Base-by-base conservation (phyloP, 1,140 invertebrate genomes). In the Orussus abietinus region DNA sequence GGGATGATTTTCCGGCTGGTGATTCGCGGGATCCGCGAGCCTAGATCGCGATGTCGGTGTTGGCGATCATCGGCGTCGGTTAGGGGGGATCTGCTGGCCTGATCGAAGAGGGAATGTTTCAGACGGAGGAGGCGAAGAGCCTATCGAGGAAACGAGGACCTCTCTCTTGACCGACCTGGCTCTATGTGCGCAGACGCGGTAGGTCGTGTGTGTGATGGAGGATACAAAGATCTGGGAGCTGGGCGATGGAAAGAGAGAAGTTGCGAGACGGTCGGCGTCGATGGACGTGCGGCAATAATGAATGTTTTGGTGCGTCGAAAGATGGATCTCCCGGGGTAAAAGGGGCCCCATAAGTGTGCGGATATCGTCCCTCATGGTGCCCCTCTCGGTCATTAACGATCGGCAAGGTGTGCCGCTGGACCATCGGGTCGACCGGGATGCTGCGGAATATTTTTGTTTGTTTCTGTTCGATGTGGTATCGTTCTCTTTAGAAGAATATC, bases 1-100 rank as follows among this genome's bases (percentile, higher is more conserved):
- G n/a, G n/a, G n/a, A n/a, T n/a, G n/a, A n/a, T n/a, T n/a, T n/a
- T n/a, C n/a, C n/a, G n/a, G n/a, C n/a, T n/a, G n/a, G n/a, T n/a
- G n/a, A n/a, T n/a, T n/a, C n/a, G n/a, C 42, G 49, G 40, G 45
- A 49, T 53, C 51, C 49, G 49, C 42, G 47, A n/a, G 37, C 43
- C 38, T 36, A 49, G 49, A 46, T 51, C 48, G 18, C 41, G 37
- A 38, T 45, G 42, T 32, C 43, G 11, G 25, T n/a, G 42, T 17
- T 17, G 17, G 29, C 25, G 38, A 53, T 53, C 44, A n/a, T n/a
- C n/a, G n/a, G n/a, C n/a, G n/a, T n/a, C n/a, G 50, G 55, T 51
- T n/a, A n/a, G 52, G 54, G 51, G 50, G 60, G 56, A 61, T 62
- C 42, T 45, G 47, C 37, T 42, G 47, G 53, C 53, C 51, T 53